These are phyloP conservation scores for Sturnira hondurensis DNA, from an alignment of 2,113 vertebrate species.

Conservation along the genomic window DNA sequence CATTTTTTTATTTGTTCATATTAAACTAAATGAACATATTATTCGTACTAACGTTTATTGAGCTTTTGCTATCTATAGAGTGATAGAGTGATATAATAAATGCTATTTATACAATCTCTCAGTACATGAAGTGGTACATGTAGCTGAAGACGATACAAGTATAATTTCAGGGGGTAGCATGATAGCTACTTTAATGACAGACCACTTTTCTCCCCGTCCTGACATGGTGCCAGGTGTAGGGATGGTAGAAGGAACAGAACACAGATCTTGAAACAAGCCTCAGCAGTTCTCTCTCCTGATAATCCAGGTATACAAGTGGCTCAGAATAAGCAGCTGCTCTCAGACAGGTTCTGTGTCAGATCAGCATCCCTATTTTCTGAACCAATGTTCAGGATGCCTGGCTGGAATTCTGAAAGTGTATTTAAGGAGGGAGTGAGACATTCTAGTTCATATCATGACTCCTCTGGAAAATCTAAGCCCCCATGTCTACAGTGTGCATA, in stretches of 20 bases:
- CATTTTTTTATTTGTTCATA: neutral
- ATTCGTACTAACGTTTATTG: neutral
- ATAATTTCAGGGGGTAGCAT: neutral
- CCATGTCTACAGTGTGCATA: neutral
- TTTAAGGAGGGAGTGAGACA: neutral
- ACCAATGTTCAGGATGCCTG: neutral
- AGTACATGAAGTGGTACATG: neutral
- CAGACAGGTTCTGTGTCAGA: neutral
- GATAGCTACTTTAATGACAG: neutral
- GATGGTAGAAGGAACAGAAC: neutral
- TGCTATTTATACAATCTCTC: neutral
- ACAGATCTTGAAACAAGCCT: neutral
- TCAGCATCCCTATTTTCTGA: neutral
- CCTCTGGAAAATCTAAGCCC: neutral
- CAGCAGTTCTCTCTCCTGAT: neutral
- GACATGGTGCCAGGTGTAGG: neutral
- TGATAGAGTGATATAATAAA: neutral
- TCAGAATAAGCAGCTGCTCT: neutral
- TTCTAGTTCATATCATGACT: neutral
- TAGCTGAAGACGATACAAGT: neutral
- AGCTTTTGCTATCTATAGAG: neutral
- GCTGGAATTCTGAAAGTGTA: neutral
- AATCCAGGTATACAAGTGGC: too few species aligned
- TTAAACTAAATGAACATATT: neutral
- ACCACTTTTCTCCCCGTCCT: neutral